Conservation (phyloP, 2,113 vertebrate genomes). For the Mystacornis crossleyi region DNA sequence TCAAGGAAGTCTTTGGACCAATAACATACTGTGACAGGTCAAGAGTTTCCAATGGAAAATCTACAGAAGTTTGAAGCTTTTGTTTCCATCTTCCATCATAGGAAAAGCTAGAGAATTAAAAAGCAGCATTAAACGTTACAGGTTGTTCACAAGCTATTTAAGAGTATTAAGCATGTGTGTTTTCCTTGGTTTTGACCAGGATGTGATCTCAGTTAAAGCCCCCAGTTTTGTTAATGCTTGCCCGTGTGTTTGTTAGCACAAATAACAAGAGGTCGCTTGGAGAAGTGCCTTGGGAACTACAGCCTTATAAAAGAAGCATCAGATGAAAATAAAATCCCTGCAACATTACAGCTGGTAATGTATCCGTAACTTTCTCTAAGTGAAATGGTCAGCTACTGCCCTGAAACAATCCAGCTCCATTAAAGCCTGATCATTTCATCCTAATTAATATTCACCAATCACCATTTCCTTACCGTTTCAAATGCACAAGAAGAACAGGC, state of each 20-base stretch:
- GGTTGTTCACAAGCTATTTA: neutral
- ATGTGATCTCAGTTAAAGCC: neutral
- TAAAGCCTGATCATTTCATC: neutral
- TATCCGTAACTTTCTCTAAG: neutral
- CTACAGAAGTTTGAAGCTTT: constrained; percentile 93
- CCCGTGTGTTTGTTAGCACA: neutral
- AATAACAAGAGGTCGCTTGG: neutral
- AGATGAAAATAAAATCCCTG: neutral
- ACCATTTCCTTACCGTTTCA: constrained; percentile 86
- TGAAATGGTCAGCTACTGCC: neutral
- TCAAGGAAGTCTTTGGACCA: constrained; percentile 87
- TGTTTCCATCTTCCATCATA: constrained; percentile 98
- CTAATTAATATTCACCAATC: neutral
- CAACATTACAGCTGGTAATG: neutral
- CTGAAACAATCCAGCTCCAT: neutral
- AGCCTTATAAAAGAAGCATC: neutral
- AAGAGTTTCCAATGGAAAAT: constrained; percentile 92
- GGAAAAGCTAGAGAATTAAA: constrained; percentile 84
- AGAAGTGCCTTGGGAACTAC: neutral
- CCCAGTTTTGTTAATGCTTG: neutral
- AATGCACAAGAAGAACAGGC: constrained; percentile 92
- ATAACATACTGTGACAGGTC: constrained; percentile 94
- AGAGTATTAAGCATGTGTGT: neutral
- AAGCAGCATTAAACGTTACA: neutral
- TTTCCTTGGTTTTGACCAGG: neutral